These are phyloP conservation scores for Pagrus major DNA, from an alignment of 2,113 vertebrate species.

Conservation along the genomic window DNA sequence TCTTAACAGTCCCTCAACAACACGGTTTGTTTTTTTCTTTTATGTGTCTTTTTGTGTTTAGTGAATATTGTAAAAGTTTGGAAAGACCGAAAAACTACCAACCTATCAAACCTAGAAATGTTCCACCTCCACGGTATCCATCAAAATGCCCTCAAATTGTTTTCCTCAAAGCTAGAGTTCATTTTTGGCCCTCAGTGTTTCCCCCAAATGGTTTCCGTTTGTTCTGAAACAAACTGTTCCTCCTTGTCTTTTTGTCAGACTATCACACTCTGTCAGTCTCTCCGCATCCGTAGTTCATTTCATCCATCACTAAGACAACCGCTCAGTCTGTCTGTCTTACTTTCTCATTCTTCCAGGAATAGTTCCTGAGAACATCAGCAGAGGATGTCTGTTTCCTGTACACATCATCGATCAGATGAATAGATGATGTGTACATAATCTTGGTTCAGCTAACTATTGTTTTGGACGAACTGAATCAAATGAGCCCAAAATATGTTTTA, in stretches of 20 bases:
- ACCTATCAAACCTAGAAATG: neutral
- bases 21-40: neutral
- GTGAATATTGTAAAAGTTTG: neutral
- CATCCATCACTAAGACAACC: constrained; percentile 41
- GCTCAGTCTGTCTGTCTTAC: neutral
- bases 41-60: neutral
- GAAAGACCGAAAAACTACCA: neutral
- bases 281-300: constrained; percentile 19
- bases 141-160: constrained; percentile 3
- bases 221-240: neutral
- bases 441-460: no score
- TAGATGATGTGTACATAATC: neutral
- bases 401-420: no score
- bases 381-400: no score
- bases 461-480: neutral
- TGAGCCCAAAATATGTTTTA: neutral
- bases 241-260: constrained; percentile 12
- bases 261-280: constrained; percentile 13
- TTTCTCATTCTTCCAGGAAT: constrained; percentile 19
- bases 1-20: no score
- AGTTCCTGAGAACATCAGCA: neutral
- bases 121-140: neutral
- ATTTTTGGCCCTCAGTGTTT: neutral
- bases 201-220: neutral
- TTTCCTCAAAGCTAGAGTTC: neutral